These are phyloP conservation scores for Drosophila colorata DNA, from an alignment of 2,888 invertebrate genomes.

Conservation along the genomic window DNA sequence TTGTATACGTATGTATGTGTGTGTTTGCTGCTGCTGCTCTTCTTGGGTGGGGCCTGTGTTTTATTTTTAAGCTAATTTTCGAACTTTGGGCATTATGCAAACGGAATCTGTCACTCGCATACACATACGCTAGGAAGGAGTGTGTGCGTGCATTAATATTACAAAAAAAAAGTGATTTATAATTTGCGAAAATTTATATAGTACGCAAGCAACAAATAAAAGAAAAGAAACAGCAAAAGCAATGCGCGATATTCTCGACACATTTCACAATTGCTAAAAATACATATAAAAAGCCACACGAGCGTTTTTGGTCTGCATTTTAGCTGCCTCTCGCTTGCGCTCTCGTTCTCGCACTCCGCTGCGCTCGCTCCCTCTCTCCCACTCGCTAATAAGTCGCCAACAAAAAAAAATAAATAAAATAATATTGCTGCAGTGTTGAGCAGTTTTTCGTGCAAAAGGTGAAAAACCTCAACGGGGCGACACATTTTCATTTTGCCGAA, in stretches of 20 bases:
- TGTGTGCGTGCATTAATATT: conserved; percentile 39
- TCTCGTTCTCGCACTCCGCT: not conserved
- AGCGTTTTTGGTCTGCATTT: conserved; percentile 20
- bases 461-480: conserved; percentile 70
- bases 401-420: not conserved
- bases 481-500: conserved; percentile 57
- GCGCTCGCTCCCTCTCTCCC: not conserved
- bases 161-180: conserved; percentile 56
- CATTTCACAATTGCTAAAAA: conserved; percentile 67
- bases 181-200: conserved; percentile 64
- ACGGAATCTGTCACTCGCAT: conserved; percentile 21
- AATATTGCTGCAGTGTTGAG: conserved; percentile 30
- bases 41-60: conserved; percentile 58
- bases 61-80: conserved; percentile 66
- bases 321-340: not conserved
- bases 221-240: not conserved
- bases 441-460: conserved; percentile 60
- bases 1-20: conserved; percentile 4
- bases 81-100: conserved; percentile 60
- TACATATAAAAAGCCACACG: conserved; percentile 70
- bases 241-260: conserved; percentile 52
- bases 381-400: conserved; percentile 19
- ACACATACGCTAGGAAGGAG: conserved; percentile 1
- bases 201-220: conserved; percentile 11
- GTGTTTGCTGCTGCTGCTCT: conserved; percentile 22